phyloP scores from a whole-genome alignment of 92 coral and sea anemone genomes.

The Scolanthus callimorphus region DNA sequence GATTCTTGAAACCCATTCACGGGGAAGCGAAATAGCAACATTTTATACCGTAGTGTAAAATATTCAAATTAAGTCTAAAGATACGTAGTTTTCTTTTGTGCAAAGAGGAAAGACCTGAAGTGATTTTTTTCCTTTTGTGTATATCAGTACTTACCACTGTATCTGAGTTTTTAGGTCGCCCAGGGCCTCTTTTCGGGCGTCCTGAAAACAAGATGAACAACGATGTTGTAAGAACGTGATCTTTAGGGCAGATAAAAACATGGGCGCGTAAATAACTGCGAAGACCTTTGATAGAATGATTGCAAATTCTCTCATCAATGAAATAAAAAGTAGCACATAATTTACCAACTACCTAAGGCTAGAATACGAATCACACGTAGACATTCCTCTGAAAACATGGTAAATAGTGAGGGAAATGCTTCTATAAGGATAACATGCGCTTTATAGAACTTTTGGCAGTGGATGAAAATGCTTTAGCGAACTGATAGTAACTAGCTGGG shows the following conservation, averaged over 20 bases:
- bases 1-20: too few relatives aligned
- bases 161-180: slow-evolving; percentile 62
- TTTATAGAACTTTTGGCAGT: neutral
- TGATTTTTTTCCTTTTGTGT: too few relatives aligned
- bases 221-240: slow-evolving; percentile 6
- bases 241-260: slow-evolving; percentile 3
- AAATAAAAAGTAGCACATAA: neutral
- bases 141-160: slow-evolving; percentile 52
- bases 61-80: too few relatives aligned
- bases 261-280: neutral
- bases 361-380: too few relatives aligned
- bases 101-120: too few relatives aligned
- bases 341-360: too few relatives aligned
- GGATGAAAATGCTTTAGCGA: slow-evolving; percentile 15
- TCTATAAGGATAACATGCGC: neutral
- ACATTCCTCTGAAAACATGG: neutral
- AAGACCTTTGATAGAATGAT: neutral
- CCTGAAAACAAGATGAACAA: slow-evolving; percentile 31
- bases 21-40: too few relatives aligned
- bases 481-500: slow-evolving; percentile 26
- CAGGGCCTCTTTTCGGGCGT: slow-evolving; percentile 70
- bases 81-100: too few relatives aligned
- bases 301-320: neutral
- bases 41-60: too few relatives aligned
- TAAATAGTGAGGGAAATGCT: too few relatives aligned